Conservation (phyloP, 2,888 invertebrate genomes). For the Epinotia brunnichana region DNA sequence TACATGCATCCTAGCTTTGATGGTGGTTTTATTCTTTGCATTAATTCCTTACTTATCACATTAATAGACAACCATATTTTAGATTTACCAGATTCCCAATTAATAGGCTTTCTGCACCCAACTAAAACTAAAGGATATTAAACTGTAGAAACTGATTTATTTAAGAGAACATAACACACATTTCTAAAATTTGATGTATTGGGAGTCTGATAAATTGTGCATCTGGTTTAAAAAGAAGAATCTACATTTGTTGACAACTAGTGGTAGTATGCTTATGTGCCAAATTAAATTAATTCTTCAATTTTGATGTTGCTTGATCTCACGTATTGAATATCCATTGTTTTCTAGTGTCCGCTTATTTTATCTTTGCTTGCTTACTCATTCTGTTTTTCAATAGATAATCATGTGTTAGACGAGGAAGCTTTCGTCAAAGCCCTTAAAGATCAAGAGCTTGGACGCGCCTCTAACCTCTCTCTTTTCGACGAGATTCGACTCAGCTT, state of each 20-base stretch:
- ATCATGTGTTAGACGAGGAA: constrained; percentile 73
- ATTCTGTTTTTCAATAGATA: constrained; percentile 59
- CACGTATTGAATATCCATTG: background rate
- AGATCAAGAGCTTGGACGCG: constrained; percentile 67
- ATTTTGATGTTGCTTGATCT: background rate
- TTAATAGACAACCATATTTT: background rate
- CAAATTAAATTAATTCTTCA: background rate
- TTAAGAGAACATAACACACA: too few relatives aligned
- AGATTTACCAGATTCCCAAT: background rate
- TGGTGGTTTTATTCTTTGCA: background rate
- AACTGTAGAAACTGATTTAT: too few relatives aligned
- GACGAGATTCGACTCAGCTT: constrained; percentile 77
- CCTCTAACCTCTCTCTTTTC: constrained; percentile 73
- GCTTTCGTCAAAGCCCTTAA: constrained; percentile 68
- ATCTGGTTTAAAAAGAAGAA: too few relatives aligned
- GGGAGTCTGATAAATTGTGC: too few relatives aligned
- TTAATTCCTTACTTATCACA: background rate
- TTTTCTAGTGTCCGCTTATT: background rate
- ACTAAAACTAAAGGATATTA: background rate
- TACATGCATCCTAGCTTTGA: background rate
- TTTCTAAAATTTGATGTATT: too few relatives aligned
- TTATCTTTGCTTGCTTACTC: constrained; percentile 35
- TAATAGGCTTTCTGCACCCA: background rate
- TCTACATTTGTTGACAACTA: too few relatives aligned
- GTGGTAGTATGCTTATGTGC: background rate